These are phyloP conservation scores for Pachycephus smyrnensis DNA, from an alignment of 2,888 invertebrate genomes.

Conservation along the genomic window DNA sequence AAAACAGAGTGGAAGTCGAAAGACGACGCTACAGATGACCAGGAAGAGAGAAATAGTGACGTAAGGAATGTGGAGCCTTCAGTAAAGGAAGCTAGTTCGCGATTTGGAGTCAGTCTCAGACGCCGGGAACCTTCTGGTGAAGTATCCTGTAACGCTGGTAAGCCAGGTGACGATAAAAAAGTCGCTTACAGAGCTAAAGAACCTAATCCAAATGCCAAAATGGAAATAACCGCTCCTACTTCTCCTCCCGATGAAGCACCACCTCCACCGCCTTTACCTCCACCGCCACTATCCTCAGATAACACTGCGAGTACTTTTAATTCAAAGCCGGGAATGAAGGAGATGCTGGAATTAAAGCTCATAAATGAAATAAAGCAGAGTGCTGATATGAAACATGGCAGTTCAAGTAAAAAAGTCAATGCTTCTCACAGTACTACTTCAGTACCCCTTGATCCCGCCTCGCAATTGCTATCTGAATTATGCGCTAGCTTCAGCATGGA, in stretches of 20 bases:
- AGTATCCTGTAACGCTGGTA: constrained; percentile 70
- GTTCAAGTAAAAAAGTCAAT: constrained; percentile 59
- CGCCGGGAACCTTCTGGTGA: constrained; percentile 74
- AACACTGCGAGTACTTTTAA: constrained; percentile 55
- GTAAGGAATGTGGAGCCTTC: constrained; percentile 76
- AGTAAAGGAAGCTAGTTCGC: constrained; percentile 79
- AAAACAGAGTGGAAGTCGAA: constrained; percentile 49
- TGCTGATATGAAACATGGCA: constrained; percentile 75
- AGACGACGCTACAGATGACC: constrained; percentile 55
- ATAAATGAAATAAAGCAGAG: constrained; percentile 88
- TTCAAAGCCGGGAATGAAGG: constrained; percentile 76
- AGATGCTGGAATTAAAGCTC: constrained; percentile 83
- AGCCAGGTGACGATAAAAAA: constrained; percentile 66
- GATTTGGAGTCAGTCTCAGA: constrained; percentile 78
- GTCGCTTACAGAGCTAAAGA: constrained; percentile 62
- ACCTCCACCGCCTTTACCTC: constrained; percentile 57
- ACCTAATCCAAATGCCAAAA: constrained; percentile 60
- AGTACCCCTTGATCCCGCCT: constrained; percentile 76
- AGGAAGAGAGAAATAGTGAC: constrained; percentile 66
- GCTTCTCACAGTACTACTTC: constrained; percentile 42
- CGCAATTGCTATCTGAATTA: constrained; percentile 84
- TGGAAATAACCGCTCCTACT: constrained; percentile 66
- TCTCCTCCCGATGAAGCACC: constrained; percentile 67
- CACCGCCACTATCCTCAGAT: constrained; percentile 41
- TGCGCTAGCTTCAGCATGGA: constrained; percentile 86